Conservation (phyloP, 2,797 vertebrate genomes). For the Allobates femoralis region DNA sequence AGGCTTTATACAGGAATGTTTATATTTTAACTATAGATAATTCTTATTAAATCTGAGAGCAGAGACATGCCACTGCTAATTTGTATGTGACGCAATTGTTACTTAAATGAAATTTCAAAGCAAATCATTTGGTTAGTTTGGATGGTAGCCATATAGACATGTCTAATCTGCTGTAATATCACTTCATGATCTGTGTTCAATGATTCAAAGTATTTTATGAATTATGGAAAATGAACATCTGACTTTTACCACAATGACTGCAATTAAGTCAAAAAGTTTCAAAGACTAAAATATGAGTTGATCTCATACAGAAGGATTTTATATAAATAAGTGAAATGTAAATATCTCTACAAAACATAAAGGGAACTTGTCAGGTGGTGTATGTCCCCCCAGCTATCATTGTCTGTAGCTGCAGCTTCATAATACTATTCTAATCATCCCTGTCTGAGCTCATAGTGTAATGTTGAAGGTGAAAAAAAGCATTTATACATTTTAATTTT, state of each 20-base stretch:
- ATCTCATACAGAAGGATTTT: neutral
- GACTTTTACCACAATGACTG: neutral
- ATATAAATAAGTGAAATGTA: neutral
- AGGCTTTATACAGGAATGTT: conserved; percentile 36
- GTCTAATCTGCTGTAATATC: conserved; percentile 32
- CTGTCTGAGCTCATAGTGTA: no score
- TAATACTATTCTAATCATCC: no score
- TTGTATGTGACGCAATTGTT: conserved; percentile 37
- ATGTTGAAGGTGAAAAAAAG: no score
- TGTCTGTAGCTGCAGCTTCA: no score
- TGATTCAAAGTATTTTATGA: neutral
- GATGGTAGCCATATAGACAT: conserved; percentile 43
- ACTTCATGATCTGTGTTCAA: neutral
- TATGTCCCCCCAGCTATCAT: no score
- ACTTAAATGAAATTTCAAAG: conserved; percentile 32
- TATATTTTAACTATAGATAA: conserved; percentile 40
- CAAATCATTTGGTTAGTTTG: conserved; percentile 42
- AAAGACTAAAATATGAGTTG: neutral
- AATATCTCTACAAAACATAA: neutral
- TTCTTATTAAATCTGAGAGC: conserved; percentile 33
- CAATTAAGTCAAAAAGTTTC: neutral
- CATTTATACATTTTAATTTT: no score
- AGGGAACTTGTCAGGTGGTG: no score
- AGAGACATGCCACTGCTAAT: conserved; percentile 30
- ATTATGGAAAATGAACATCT: neutral